phyloP scores from a whole-genome alignment of 2,888 invertebrate genomes.

The Lacanobia wlatinum region DNA sequence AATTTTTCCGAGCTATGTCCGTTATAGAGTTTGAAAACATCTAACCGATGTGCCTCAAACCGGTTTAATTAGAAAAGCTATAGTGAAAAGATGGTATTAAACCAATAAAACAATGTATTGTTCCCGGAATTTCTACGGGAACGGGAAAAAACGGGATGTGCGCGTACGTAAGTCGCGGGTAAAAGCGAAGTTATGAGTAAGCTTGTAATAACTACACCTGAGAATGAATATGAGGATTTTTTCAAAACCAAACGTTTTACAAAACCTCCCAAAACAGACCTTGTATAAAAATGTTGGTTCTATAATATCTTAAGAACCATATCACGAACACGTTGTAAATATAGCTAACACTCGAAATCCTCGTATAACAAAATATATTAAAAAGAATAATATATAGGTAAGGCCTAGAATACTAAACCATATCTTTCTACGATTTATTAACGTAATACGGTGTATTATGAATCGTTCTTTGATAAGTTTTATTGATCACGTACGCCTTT shows the following conservation, averaged over 20 bases:
- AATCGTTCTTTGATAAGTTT: background rate
- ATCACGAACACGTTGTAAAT: background rate
- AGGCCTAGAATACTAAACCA: background rate
- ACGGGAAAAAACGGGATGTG: too few species aligned
- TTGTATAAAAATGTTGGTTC: background rate
- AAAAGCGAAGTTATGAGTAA: too few species aligned
- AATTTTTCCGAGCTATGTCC: too few species aligned
- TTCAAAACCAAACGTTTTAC: background rate
- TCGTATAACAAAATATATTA: constrained; percentile 8
- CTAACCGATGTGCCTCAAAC: too few species aligned
- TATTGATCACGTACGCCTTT: background rate
- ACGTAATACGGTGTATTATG: background rate
- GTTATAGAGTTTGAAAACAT: too few species aligned
- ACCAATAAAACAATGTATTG: too few species aligned
- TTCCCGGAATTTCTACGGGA: too few species aligned
- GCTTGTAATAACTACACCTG: background rate
- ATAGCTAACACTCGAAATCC: background rate
- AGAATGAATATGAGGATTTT: background rate
- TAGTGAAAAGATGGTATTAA: too few species aligned
- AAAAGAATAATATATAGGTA: background rate
- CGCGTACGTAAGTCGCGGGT: too few species aligned
- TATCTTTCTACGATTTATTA: background rate
- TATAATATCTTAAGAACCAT: background rate
- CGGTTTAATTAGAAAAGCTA: too few species aligned
- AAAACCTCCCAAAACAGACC: background rate